These are phyloP conservation scores for Tenthredo livida DNA, from an alignment of 2,888 invertebrate species.

Conservation along the genomic window DNA sequence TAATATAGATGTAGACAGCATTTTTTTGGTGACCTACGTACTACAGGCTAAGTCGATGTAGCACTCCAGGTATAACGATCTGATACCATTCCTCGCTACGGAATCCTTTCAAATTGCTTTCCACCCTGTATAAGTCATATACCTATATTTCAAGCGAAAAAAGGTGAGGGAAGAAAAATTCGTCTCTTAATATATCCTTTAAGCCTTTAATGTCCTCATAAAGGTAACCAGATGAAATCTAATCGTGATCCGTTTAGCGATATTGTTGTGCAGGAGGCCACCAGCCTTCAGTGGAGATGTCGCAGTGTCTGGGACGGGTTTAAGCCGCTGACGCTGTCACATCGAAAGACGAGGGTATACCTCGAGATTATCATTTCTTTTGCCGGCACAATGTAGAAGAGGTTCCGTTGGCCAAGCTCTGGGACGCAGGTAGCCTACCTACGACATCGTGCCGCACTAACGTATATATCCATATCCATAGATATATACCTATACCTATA, in stretches of 20 bases:
- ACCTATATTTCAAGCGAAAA: conserved; percentile 1
- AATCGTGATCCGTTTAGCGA: conserved; percentile 69
- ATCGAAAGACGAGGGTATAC: conserved; percentile 58
- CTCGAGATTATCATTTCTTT: conserved; percentile 63
- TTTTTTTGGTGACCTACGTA: not conserved
- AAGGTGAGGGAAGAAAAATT: conserved; percentile 27
- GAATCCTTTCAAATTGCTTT: conserved; percentile 7
- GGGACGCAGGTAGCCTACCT: conserved; percentile 38
- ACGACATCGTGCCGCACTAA: not conserved
- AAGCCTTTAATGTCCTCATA: conserved; percentile 64
- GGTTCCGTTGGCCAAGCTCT: conserved; percentile 41
- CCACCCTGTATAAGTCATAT: not conserved
- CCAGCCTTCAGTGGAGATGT: conserved; percentile 56
- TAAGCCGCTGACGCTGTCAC: conserved; percentile 68
- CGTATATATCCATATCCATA: not conserved
- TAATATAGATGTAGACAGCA: not conserved
- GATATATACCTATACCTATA: not conserved
- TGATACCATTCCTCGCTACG: not conserved
- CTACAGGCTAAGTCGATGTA: not conserved
- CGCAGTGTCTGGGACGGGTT: conserved; percentile 60
- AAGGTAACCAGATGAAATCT: conserved; percentile 69
- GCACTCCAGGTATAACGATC: not conserved
- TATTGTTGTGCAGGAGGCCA: conserved; percentile 61
- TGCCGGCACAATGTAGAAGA: conserved; percentile 53
- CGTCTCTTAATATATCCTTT: conserved; percentile 42